These are phyloP conservation scores for Gadopsis bispinosus DNA, from an alignment of 2,797 vertebrate species.

Conservation along the genomic window DNA sequence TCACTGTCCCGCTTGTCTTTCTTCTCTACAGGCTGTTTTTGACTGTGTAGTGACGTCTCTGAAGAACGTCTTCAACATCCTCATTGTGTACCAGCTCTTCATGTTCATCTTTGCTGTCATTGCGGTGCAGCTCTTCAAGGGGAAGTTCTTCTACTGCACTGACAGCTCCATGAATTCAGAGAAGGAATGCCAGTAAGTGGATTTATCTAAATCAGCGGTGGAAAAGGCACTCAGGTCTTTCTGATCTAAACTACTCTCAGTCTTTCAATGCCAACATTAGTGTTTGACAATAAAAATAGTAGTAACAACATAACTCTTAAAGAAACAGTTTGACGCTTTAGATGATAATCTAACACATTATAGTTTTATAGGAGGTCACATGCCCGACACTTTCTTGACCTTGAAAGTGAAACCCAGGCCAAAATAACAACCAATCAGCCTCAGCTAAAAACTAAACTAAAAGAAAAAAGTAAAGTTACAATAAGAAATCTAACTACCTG, in stretches of 20 bases:
- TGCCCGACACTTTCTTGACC: not conserved
- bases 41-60: constrained; percentile 99
- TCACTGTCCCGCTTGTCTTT: not conserved
- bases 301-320: not conserved
- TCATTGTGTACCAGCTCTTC: constrained; percentile 99
- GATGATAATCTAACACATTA: not conserved
- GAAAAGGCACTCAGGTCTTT: too few relatives aligned
- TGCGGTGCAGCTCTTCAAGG: constrained; percentile 98
- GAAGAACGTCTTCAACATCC: constrained; percentile 99
- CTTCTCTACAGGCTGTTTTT: constrained; percentile 90
- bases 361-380: not conserved
- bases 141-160: constrained; percentile 98
- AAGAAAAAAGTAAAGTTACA: not conserved
- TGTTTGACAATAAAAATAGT: not conserved
- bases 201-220: not conserved
- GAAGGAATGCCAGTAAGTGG: constrained; percentile 96
- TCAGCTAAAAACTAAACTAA: not conserved
- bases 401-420: not conserved
- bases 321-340: not conserved
- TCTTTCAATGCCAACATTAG: not conserved
- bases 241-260: not conserved
- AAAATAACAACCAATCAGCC: not conserved
- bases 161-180: constrained; percentile 97
- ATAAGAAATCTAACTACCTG: not conserved
- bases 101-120: constrained; percentile 99